These are phyloP conservation scores for Achlya flavicornis DNA, from an alignment of 2,888 invertebrate species.

Conservation along the genomic window DNA sequence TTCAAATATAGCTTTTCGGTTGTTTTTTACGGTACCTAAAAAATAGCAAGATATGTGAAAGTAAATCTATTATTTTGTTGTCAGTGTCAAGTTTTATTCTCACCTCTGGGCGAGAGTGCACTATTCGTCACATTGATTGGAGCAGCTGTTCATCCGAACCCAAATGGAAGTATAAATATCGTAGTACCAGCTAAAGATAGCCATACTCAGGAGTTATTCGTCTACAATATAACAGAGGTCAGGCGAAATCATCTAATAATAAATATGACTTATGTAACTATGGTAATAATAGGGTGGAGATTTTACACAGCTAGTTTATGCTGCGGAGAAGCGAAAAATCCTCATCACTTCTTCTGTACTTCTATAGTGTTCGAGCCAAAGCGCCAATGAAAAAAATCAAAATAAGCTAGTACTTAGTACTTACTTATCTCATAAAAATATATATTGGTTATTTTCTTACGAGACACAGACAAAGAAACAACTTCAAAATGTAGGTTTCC, in stretches of 20 bases:
- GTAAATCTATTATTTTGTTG: slow-evolving; percentile 12
- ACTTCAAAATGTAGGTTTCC: no score
- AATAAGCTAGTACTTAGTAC: no score
- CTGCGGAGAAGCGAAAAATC: no score
- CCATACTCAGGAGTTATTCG: slow-evolving; percentile 58
- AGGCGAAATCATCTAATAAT: neutral
- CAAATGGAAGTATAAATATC: slow-evolving; percentile 61
- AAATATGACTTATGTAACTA: neutral
- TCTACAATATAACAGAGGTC: slow-evolving; percentile 73
- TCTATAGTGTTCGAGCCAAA: no score
- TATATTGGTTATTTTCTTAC: no score
- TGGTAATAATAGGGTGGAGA: neutral
- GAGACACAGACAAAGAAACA: no score
- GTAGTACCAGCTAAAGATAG: slow-evolving; percentile 61
- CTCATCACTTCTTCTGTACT: no score
- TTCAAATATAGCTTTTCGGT: no score
- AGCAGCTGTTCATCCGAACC: slow-evolving; percentile 60
- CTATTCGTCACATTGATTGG: slow-evolving; percentile 62
- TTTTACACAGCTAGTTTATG: no score
- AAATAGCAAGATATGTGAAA: neutral
- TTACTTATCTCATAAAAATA: no score
- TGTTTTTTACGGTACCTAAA: no score
- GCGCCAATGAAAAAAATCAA: no score
- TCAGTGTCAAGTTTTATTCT: slow-evolving; percentile 68
- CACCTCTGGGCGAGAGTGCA: slow-evolving; percentile 72